Base-by-base conservation (phyloP, 2,113 vertebrate genomes). In the Aphelocoma coerulescens region DNA sequence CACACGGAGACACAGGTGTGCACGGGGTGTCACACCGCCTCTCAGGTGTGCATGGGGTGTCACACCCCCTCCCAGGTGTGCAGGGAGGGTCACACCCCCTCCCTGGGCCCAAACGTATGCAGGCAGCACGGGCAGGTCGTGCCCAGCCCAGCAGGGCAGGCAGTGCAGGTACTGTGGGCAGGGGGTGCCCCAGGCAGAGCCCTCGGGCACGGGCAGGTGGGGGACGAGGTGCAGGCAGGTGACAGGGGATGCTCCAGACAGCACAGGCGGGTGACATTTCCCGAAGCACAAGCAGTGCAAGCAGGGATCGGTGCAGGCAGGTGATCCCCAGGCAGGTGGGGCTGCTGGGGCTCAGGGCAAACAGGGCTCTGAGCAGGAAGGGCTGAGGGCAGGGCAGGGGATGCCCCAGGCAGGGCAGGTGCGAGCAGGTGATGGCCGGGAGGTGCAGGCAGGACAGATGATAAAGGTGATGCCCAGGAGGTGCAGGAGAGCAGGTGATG, bases 121-220 rank as follows among this genome's bases (percentile, higher is more conserved):
- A 10, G 37, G 41, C 33, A 73, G 58, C 4, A 1, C 1, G 6
- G 44, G 39, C 81, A 55, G 49, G 49, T 1, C 3, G 3, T 14
- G 35, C 44, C 33, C 3, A 37, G 54, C 55, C 79, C 79, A 6
- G 44, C 18, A 2, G 78, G n/a, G 23, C n/a, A 27, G 51, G 41
- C 6, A 11, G 68, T 3, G 58, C 32, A 7, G 32, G 48, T 11
- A 1, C 41, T 2, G 77, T 4, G 77, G 11, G 43, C 65, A 27
- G 9, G 24, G 11, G 11, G 3, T 35, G 33, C 3, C 20, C 62
- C 63, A 13, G 52, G 44, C 49, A 55, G 37, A 39, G 51, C 51
- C 39, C 68, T 23, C 5, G 2, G 2, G 33, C 41, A 55, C 5
- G 2, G 2, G 33, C 41, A 55, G 75, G 68, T 5, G 6, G 51